Conservation (phyloP, 2,888 invertebrate species). For the Agelastica alni region DNA sequence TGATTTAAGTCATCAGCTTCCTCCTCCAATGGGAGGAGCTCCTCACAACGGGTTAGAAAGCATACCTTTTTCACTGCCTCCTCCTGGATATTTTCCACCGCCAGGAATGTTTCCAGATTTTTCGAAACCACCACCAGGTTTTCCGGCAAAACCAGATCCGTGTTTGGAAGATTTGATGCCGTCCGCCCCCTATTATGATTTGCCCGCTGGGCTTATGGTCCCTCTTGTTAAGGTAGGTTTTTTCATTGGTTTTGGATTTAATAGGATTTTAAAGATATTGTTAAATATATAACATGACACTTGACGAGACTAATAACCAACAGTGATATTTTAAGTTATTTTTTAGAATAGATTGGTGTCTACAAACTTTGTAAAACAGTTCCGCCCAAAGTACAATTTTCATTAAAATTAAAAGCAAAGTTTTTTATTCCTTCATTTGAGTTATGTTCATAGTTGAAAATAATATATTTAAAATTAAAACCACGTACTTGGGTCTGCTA, state of each 20-base stretch:
- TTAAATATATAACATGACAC: too few relatives aligned
- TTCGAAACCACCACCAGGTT: conserved; percentile 86
- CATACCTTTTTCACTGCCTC: conserved; percentile 60
- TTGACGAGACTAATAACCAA: too few relatives aligned
- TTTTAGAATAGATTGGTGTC: too few relatives aligned
- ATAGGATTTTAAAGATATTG: too few relatives aligned
- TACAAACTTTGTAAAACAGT: too few relatives aligned
- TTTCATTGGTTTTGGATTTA: not conserved
- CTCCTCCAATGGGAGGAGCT: conserved; percentile 32
- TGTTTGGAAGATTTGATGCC: conserved; percentile 79
- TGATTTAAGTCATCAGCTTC: conserved; percentile 34
- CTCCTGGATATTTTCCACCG: conserved; percentile 61
- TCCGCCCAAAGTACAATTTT: too few relatives aligned
- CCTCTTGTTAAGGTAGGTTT: conserved; percentile 83
- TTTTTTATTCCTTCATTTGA: too few relatives aligned
- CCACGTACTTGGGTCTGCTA: too few relatives aligned
- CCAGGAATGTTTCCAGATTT: conserved; percentile 74
- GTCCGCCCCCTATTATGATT: conserved; percentile 92
- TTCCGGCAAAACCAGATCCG: conserved; percentile 54
- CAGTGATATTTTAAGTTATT: too few relatives aligned
- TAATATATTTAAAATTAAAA: too few relatives aligned
- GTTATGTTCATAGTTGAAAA: too few relatives aligned
- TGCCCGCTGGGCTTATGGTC: conserved; percentile 97
- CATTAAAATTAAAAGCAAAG: too few relatives aligned
- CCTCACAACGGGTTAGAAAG: conserved; percentile 44